These are phyloP conservation scores for Pipistrellus pygmaeus DNA, from an alignment of 2,797 vertebrate species.

Conservation along the genomic window DNA sequence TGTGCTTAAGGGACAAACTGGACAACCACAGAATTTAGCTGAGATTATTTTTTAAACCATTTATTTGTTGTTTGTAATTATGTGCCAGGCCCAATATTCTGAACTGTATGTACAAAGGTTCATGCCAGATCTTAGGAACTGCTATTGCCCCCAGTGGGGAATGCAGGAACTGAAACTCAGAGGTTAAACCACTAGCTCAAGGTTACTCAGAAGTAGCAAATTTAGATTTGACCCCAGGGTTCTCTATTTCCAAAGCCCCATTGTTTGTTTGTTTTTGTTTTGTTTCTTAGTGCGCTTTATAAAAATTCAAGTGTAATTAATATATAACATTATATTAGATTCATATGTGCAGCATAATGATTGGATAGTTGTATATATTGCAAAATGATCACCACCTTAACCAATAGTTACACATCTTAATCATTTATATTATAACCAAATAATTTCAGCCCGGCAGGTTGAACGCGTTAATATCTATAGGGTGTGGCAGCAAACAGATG, in stretches of 20 bases:
- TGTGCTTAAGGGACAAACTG: neutral
- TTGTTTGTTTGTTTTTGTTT: neutral
- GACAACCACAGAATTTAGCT: neutral
- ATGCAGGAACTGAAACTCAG: slow-evolving; percentile 2
- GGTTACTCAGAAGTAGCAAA: neutral
- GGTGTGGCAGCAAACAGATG: neutral
- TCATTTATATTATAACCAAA: neutral
- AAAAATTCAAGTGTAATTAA: neutral
- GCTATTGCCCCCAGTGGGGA: neutral
- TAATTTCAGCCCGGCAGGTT: neutral
- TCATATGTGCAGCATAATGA: neutral
- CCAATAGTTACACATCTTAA: neutral
- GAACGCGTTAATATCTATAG: neutral
- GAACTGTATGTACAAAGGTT: neutral
- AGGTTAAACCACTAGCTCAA: neutral
- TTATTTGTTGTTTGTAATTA: neutral
- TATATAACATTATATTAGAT: neutral
- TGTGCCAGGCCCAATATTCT: neutral
- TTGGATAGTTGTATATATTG: neutral
- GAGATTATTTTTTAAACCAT: neutral
- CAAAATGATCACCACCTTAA: neutral
- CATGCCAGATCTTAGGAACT: neutral
- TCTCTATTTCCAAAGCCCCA: neutral
- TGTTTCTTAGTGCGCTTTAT: neutral
- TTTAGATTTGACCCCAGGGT: neutral